Evolutionary conservation across 2,797 vertebrate species (phyloP).

Genomic region (Lycodopsis pacificus): DNA sequence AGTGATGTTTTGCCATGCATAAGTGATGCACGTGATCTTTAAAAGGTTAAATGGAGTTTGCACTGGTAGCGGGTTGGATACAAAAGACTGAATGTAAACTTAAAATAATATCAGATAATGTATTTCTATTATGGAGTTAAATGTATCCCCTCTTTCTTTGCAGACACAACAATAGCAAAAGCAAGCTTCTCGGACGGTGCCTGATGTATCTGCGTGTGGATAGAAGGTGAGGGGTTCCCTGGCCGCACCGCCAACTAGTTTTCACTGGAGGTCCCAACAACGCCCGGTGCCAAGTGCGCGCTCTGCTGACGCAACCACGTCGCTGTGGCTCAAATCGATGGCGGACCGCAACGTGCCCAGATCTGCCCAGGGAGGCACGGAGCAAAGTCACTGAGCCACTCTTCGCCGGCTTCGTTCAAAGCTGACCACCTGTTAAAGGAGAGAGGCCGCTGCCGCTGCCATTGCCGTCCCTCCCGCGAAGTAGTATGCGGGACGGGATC

Average conservation of each 20-base stretch:
- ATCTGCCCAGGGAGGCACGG: slow-evolving; percentile 72
- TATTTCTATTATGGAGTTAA: neutral
- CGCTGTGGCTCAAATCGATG: slow-evolving; percentile 73
- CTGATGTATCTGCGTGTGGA: neutral
- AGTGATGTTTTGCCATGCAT: neutral
- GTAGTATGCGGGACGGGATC: slow-evolving; percentile 74
- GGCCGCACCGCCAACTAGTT: slow-evolving; percentile 14
- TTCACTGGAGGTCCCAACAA: slow-evolving; percentile 66
- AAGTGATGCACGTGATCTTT: neutral
- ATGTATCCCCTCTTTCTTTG: neutral
- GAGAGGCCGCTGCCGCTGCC: slow-evolving; percentile 31
- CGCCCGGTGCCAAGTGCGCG: slow-evolving; percentile 60
- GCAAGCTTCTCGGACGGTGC: neutral
- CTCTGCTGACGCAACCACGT: slow-evolving; percentile 82
- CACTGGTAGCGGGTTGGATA: neutral
- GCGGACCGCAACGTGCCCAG: slow-evolving; percentile 77
- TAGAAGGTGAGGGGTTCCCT: neutral
- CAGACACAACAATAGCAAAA: neutral
- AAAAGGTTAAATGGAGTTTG: neutral
- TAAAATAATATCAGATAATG: neutral
- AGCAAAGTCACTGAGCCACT: slow-evolving; percentile 77
- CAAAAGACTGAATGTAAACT: neutral
- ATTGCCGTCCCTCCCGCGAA: slow-evolving; percentile 40
- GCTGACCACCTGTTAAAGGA: slow-evolving; percentile 64
- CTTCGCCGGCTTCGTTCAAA: slow-evolving; percentile 35